Evolutionary conservation across 2,888 invertebrate genomes (phyloP).

Genomic region (Ochropacha duplaris): DNA sequence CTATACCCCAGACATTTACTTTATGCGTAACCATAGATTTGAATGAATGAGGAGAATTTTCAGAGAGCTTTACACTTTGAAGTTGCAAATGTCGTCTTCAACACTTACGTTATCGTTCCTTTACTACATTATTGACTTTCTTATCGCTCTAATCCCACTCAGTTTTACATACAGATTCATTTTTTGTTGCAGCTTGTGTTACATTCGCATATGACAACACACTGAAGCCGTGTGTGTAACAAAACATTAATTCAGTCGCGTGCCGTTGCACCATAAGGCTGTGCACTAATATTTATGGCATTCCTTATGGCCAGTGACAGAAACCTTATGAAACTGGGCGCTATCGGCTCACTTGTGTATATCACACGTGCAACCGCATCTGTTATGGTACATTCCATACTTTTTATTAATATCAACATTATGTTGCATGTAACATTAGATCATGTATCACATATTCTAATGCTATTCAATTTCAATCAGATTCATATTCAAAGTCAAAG

Average conservation of each 20-base stretch:
- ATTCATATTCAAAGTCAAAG: not conserved
- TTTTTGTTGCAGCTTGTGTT: not conserved
- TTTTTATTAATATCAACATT: not conserved
- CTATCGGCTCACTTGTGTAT: conserved; percentile 31
- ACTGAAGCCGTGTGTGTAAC: conserved; percentile 49
- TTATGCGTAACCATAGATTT: conserved; percentile 59
- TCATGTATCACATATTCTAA: not conserved
- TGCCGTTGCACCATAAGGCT: conserved; percentile 64
- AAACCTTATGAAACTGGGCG: conserved; percentile 57
- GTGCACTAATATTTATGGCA: conserved; percentile 4
- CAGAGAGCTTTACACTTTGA: conserved; percentile 29
- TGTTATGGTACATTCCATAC: conserved; percentile 13
- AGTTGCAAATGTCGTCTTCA: conserved; percentile 30
- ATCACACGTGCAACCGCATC: conserved; percentile 44
- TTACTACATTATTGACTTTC: conserved; percentile 7
- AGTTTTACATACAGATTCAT: not conserved
- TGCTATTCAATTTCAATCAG: not conserved
- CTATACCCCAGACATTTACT: conserved; percentile 65
- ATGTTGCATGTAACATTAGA: not conserved
- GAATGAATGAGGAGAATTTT: conserved; percentile 41
- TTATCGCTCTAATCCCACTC: conserved; percentile 6
- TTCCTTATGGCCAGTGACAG: conserved; percentile 39
- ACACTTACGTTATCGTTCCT: not conserved
- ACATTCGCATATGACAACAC: conserved; percentile 29
- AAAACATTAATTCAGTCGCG: conserved; percentile 61